phyloP scores from a whole-genome alignment of 2,113 vertebrate species.

The Pelodiscus sinensis region DNA sequence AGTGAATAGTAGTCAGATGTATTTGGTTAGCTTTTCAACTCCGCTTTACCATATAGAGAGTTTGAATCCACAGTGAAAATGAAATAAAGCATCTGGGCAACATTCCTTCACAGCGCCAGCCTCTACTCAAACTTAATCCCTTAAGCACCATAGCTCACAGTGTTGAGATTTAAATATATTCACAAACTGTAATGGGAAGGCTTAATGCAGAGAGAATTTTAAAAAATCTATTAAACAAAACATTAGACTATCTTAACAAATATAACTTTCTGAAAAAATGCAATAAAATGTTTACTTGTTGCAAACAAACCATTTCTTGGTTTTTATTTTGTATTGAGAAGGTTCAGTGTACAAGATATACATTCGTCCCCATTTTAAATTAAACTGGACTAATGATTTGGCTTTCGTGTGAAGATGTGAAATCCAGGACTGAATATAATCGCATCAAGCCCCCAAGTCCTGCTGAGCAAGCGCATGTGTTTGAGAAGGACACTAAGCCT shows the following conservation, averaged over 20 bases:
- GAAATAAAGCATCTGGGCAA: slow-evolving; percentile 66
- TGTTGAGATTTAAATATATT: slow-evolving; percentile 45
- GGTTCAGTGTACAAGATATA: fast-evolving
- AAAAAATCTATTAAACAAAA: not conserved
- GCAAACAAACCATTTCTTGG: not conserved
- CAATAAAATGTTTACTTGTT: not conserved
- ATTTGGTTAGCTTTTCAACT: slow-evolving; percentile 1
- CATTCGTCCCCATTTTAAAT: not conserved
- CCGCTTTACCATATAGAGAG: not conserved
- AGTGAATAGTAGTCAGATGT: not conserved
- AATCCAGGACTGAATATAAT: not conserved
- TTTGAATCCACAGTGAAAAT: slow-evolving; percentile 42
- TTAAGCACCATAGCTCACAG: slow-evolving; percentile 27
- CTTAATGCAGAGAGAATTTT: not conserved
- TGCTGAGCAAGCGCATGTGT: not conserved
- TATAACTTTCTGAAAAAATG: not conserved
- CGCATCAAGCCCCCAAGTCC: not conserved
- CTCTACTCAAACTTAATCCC: slow-evolving; percentile 33
- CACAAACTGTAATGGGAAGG: not conserved
- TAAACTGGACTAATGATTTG: not conserved
- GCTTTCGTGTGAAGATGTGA: not conserved
- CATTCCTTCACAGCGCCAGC: slow-evolving; percentile 45
- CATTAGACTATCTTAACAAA: not conserved
- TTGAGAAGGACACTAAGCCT: not conserved
- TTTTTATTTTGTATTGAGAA: not conserved